phyloP scores from a whole-genome alignment of 1,140 invertebrate genomes.

The Kradibia gibbosae region DNA sequence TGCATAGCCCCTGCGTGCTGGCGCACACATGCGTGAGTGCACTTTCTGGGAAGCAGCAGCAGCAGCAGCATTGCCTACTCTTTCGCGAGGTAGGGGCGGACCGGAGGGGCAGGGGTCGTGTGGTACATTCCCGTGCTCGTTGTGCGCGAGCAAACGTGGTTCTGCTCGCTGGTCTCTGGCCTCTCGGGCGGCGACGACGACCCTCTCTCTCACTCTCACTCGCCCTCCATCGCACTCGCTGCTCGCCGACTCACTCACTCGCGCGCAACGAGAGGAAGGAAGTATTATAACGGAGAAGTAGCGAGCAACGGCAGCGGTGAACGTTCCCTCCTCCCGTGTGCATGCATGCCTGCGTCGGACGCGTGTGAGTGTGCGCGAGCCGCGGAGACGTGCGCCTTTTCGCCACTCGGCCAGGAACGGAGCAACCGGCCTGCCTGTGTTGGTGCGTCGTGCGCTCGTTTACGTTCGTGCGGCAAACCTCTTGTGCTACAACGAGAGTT shows the following conservation, averaged over 20 bases:
- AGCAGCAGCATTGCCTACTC: neutral
- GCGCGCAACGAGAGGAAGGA: conserved; percentile 26
- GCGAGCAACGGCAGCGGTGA: conserved; percentile 30
- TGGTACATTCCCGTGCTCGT: conserved; percentile 19
- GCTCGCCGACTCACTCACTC: conserved; percentile 1
- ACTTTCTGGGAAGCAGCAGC: neutral
- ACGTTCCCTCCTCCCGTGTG: conserved; percentile 16
- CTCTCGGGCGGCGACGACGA: conserved; percentile 1
- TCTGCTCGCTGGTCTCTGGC: neutral
- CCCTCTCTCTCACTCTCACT: conserved; percentile 18
- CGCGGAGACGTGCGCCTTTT: conserved; percentile 10
- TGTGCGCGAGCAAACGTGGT: conserved; percentile 15
- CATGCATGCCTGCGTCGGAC: neutral
- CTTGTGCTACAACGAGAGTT: neutral
- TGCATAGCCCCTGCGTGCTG: conserved; percentile 9
- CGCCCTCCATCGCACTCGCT: conserved; percentile 11
- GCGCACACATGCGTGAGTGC: neutral
- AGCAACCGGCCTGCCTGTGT: conserved; percentile 23
- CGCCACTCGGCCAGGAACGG: conserved; percentile 15
- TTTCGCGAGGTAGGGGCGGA: neutral
- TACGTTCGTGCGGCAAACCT: neutral
- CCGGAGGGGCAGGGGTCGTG: neutral
- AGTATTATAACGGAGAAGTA: conserved; percentile 48
- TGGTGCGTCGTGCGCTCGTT: neutral
- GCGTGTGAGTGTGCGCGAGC: conserved; percentile 4